Conservation (phyloP, 2,888 invertebrate species). For the Athalia rosae region DNA sequence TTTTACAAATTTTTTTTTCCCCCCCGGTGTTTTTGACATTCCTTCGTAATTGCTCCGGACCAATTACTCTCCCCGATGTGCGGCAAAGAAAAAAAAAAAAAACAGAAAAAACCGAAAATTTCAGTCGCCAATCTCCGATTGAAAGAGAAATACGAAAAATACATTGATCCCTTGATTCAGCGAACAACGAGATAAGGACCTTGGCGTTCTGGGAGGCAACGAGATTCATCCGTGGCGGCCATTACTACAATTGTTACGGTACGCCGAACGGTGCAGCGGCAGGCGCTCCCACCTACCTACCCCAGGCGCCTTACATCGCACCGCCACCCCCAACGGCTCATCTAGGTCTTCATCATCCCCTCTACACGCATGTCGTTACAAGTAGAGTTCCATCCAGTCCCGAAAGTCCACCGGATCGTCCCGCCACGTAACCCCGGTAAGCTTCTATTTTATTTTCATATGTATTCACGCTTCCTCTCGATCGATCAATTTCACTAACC, state of each 20-base stretch:
- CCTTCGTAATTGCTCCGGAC: too few relatives aligned
- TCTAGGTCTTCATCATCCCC: constrained; percentile 54
- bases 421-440: constrained; percentile 62
- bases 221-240: constrained; percentile 52
- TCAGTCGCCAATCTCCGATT: too few relatives aligned
- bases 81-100: neutral
- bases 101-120: neutral
- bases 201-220: constrained; percentile 58
- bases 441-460: neutral
- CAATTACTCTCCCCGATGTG: too few relatives aligned
- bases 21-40: too few relatives aligned
- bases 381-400: constrained; percentile 57
- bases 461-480: constrained; percentile 23
- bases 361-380: constrained; percentile 55
- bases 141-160: neutral
- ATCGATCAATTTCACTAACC: too few relatives aligned
- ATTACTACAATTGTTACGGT: constrained; percentile 46
- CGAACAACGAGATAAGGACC: constrained; percentile 59
- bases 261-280: constrained; percentile 42
- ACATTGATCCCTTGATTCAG: constrained; percentile 51
- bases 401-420: constrained; percentile 60
- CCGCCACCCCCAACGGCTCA: constrained; percentile 55
- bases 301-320: constrained; percentile 62
- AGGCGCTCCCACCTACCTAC: constrained; percentile 63
- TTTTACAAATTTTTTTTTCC: too few relatives aligned